Evolutionary conservation across 53 echinoderm and acorn worm genomes (phyloP).

Genomic region (Temnopleurus reevesii): DNA sequence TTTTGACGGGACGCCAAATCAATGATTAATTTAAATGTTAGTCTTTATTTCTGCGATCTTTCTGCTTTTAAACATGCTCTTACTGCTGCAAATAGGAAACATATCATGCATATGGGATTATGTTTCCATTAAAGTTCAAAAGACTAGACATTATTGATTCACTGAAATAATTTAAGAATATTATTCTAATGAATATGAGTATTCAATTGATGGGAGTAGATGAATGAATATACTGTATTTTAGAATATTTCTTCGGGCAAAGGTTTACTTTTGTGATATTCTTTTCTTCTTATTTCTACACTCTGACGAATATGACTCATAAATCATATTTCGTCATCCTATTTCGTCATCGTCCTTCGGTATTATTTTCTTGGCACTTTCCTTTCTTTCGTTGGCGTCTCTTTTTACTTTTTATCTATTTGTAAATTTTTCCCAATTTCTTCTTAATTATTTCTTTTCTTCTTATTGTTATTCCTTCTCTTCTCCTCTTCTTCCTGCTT

Average conservation of each 20-base stretch:
- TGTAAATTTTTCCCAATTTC: background rate
- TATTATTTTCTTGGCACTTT: too few species aligned
- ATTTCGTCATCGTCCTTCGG: slow-evolving; percentile 24
- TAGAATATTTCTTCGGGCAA: background rate
- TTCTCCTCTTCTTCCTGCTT: background rate
- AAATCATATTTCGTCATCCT: background rate
- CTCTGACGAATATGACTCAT: background rate
- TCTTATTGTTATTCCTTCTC: background rate
- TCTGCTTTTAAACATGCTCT: too few species aligned
- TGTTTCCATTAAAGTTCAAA: too few species aligned
- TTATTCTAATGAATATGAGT: background rate
- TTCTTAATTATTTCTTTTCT: background rate
- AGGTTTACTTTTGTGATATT: background rate
- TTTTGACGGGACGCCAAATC: too few species aligned
- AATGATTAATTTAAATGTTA: too few species aligned
- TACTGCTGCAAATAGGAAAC: too few species aligned
- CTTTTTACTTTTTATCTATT: background rate
- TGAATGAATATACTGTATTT: background rate
- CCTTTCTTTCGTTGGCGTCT: background rate
- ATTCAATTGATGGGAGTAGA: background rate
- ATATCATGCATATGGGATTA: too few species aligned
- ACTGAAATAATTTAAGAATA: too few species aligned
- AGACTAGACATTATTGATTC: too few species aligned
- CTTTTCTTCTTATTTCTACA: background rate
- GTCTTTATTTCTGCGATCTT: too few species aligned